Evolutionary conservation across 2,113 vertebrate genomes (phyloP).

Genomic region (Zingel zingel): DNA sequence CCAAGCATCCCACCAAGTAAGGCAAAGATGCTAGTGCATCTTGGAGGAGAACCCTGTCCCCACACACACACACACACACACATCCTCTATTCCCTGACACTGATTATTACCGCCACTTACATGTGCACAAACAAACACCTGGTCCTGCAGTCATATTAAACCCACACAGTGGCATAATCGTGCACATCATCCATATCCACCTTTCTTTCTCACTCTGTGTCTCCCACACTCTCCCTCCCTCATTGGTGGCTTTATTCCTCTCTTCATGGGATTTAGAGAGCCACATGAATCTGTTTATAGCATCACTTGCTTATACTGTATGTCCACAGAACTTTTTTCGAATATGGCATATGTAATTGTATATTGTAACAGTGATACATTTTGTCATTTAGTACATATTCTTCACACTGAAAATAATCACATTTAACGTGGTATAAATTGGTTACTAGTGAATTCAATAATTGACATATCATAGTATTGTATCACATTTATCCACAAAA

Average conservation of each 20-base stretch:
- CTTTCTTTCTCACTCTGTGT: constrained; percentile 15
- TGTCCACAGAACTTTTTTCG: neutral
- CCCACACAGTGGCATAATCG: constrained; percentile 49
- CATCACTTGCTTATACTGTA: neutral
- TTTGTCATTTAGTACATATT: neutral
- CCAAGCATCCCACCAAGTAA: constrained; percentile 14
- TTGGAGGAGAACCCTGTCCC: neutral
- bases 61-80: constrained; percentile 3
- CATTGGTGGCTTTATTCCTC: constrained; percentile 20
- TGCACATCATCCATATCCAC: constrained; percentile 35
- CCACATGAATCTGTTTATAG: constrained; percentile 16
- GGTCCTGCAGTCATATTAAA: constrained; percentile 51
- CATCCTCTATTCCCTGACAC: constrained; percentile 20
- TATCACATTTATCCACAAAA: neutral
- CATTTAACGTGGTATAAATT: neutral
- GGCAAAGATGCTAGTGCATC: neutral
- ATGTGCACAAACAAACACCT: constrained; percentile 56
- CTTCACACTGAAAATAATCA: neutral
- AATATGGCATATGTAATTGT: neutral
- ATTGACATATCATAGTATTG: neutral
- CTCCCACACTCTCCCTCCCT: constrained; percentile 34
- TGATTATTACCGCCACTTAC: constrained; percentile 50
- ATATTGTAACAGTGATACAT: neutral
- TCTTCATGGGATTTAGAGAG: constrained; percentile 5
- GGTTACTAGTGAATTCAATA: neutral